Evolutionary conservation across 2,888 invertebrate species (phyloP), one percentile per base, ranked within the genome.

Genomic region (Drosophila dives): DNA sequence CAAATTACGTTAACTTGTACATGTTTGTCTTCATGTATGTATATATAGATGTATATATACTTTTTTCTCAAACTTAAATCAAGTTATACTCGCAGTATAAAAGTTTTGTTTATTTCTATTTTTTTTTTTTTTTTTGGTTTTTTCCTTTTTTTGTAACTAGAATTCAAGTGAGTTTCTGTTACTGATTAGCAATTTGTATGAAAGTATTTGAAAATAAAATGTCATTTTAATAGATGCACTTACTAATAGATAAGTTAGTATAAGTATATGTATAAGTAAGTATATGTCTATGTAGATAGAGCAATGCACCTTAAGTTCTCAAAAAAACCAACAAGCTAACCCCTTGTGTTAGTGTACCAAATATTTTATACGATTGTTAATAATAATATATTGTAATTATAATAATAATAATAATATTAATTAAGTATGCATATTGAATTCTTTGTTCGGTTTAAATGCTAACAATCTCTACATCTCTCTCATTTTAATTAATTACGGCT

Each of bases 391-490:
- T 8, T 17, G 29, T 51, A 63, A 58, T 72, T 45, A 66, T 66
- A 55, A 67, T 60, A 66, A 63, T 64, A 55, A 55, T 77, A 51
- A 62, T 64, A 65, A 69, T 72, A 29, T 29, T 29, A 71, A 55
- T 68, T 50, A 75, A 64, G 56, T 66, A 68, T 67, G 64, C 69
- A 65, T 64, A 60, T 69, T 63, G 38, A 58, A 71, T 63, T 69
- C 48, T 71, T 81, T 73, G 66, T 70, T 81, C 45, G 51, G 72
- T 78, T 87, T 88, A 82, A 86, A 81, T 79, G 77, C 89, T 87
- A 89, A 83, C 86, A 87, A 87, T 87, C 89, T 89, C 86, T 87
- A 87, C 86, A 63, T 87, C 86, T 87, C 86, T 87, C 86, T 87
- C 89, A 75, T 84, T 75, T 68, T 63, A 59, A 49, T 61, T 45